phyloP scores from a whole-genome alignment of 2,888 invertebrate genomes.

The Lathronympha strigana region DNA sequence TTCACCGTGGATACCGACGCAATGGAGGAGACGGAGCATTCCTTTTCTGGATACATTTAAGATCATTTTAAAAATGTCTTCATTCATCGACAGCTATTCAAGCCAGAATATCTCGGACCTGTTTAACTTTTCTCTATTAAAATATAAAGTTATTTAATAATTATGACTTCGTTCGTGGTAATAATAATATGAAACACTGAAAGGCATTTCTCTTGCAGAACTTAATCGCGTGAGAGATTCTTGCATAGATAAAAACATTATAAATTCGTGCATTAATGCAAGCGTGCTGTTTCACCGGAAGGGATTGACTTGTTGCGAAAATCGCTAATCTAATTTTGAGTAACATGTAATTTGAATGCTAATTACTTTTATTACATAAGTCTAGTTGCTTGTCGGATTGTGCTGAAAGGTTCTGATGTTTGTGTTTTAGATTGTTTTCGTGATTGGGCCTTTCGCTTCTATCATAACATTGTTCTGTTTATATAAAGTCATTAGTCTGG shows the following conservation, averaged over 20 bases:
- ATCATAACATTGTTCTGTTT: conserved; percentile 16
- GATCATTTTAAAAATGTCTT: conserved; percentile 31
- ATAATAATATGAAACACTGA: too few species aligned
- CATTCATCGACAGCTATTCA: conserved; percentile 23
- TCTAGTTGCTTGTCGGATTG: conserved; percentile 17
- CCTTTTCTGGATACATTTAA: conserved; percentile 31
- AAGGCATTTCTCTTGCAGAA: conserved; percentile 33
- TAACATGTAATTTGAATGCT: conserved; percentile 47
- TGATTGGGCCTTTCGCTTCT: conserved; percentile 21
- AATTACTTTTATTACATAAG: conserved; percentile 40
- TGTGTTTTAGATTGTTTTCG: conserved; percentile 30
- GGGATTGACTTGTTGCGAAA: conserved; percentile 51
- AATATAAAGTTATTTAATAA: conserved; percentile 1
- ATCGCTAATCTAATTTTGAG: conserved; percentile 51
- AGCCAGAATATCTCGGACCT: neutral
- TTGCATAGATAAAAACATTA: conserved; percentile 56
- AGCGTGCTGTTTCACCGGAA: conserved; percentile 54
- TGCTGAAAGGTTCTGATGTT: conserved; percentile 14
- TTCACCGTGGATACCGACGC: conserved; percentile 46
- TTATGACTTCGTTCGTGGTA: conserved; percentile 12
- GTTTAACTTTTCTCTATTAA: conserved; percentile 6
- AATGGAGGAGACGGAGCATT: conserved; percentile 27
- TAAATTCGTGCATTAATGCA: conserved; percentile 53
- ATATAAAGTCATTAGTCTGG: conserved; percentile 23
- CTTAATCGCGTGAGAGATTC: conserved; percentile 46